Evolutionary conservation across 92 coral and sea anemone species (phyloP).

Genomic region (Nematostella vectensis): DNA sequence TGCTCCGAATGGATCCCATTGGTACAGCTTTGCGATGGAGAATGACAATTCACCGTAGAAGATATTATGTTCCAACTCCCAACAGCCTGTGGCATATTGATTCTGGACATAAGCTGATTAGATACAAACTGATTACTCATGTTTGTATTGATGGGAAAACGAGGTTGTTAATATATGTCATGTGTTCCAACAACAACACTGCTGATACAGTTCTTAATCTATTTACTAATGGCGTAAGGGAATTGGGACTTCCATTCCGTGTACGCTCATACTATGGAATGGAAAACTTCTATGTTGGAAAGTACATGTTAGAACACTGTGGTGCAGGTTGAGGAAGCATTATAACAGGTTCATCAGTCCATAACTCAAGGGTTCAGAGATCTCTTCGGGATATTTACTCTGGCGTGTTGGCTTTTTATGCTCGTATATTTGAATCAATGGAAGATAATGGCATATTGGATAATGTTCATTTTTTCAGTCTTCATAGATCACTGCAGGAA

Average conservation of each 20-base stretch:
- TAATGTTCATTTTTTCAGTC: constrained; percentile 45
- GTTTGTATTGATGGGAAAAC: constrained; percentile 59
- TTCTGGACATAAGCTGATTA: constrained; percentile 48
- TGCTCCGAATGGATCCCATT: constrained; percentile 39
- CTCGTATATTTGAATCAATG: constrained; percentile 33
- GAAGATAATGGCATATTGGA: constrained; percentile 42
- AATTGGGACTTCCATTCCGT: constrained; percentile 33
- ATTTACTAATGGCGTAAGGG: constrained; percentile 23
- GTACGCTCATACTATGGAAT: constrained; percentile 52
- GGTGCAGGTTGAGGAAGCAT: constrained; percentile 53
- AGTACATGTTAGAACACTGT: constrained; percentile 40
- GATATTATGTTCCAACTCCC: constrained; percentile 36
- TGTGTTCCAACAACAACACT: constrained; percentile 44
- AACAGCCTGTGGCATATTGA: constrained; percentile 55
- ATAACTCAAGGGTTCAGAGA: constrained; percentile 52
- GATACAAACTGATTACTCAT: constrained; percentile 47
- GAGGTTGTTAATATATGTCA: constrained; percentile 30
- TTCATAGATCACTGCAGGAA: constrained; percentile 52
- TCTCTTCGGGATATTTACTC: constrained; percentile 50
- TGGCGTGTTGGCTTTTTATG: constrained; percentile 49
- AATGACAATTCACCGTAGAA: constrained; percentile 24
- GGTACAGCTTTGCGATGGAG: constrained; percentile 44
- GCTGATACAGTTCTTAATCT: constrained; percentile 50
- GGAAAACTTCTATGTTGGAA: constrained; percentile 47
- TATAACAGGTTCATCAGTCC: constrained; percentile 55